These are phyloP conservation scores for Lamprologus speciosus DNA, from an alignment of 2,113 vertebrate species.

Conservation along the genomic window DNA sequence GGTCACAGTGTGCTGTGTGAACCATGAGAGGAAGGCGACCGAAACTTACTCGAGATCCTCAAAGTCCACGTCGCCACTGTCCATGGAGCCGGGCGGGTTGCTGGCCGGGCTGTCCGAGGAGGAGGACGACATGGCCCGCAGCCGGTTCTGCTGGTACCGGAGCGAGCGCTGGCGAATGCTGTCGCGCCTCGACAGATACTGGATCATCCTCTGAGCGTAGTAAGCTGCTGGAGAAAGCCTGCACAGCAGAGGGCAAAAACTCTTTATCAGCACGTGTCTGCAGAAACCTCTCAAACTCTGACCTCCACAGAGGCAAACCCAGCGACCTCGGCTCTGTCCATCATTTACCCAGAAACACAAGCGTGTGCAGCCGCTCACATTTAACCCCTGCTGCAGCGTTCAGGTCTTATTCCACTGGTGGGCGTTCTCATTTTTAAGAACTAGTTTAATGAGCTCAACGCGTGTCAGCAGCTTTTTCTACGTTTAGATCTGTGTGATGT, in stretches of 20 bases:
- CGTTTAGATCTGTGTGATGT: not conserved
- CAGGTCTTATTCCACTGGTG: not conserved
- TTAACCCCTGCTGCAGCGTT: not conserved
- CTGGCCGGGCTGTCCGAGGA: conserved; percentile 76
- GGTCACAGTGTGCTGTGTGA: not conserved
- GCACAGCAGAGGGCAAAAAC: not conserved
- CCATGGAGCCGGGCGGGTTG: conserved; percentile 79
- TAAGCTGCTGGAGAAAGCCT: conserved; percentile 97
- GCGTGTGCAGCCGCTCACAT: not conserved
- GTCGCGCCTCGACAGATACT: conserved; percentile 95
- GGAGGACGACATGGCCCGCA: conserved; percentile 77
- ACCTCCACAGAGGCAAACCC: not conserved
- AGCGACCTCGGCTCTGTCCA: not conserved
- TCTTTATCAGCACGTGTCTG: not conserved
- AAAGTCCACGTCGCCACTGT: conserved; percentile 91
- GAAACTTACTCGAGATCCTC: conserved; percentile 93
- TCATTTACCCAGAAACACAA: not conserved
- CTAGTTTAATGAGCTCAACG: not conserved
- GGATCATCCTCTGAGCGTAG: conserved; percentile 99
- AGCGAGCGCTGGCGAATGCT: conserved; percentile 96
- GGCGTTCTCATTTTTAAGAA: not conserved
- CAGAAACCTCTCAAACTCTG: not conserved
- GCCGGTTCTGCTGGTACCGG: conserved; percentile 92
- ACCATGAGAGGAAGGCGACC: not conserved
- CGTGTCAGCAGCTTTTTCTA: not conserved